Base-by-base conservation (phyloP, 2,797 vertebrate genomes). In the Thripadectes ignobilis region DNA sequence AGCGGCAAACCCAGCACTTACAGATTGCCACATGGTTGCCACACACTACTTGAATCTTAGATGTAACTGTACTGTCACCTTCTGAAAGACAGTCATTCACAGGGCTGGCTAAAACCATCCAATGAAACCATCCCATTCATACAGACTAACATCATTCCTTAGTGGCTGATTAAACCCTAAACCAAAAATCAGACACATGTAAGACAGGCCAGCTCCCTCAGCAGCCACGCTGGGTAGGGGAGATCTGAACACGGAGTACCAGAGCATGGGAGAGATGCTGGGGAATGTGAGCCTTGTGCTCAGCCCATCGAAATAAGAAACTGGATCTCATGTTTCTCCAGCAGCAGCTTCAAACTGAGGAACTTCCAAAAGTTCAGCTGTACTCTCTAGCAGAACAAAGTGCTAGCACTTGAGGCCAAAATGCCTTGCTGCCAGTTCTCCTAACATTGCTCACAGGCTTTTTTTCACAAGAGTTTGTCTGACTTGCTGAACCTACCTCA, bases 211-310 rank as follows among this genome's bases (percentile, higher is more conserved):
- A 48, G 73, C 73, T 84, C 54, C 61, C 54, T 22, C 1, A 0
- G 39, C 71, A 32, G 17, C 27, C 34, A 10, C 12, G 0, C 10
- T 2, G 0, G n/a, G 14, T 2, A 9, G 13, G 29, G 14, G 3
- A 71, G 46, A 69, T 15, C 38, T 12, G 32, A 32, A 12, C 15
- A 17, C 0, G 0, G 71, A 67, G 82, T 5, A 11, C 10, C 72
- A 30, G 48, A 68, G 52, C 68, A n/a, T 0, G 0, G 36, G 36
- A 71, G 34, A 0, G 1, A 22, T 38, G 65, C 45, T 8, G 24
- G 34, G 62, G 20, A 88, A 86, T 0, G 4, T 2, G 66, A 94
- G 58, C 71, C 59, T 29, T 10, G 0, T 10, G 36, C 67, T 82
- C 71, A 74, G 68, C 48, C 72, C 57, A 22, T 20, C 0, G 6